A percentile compares a stretch with the other conserved stretches of the same genome.
phyloP scores from a whole-genome alignment of 2,797 vertebrate genomes.

The Manis pentadactyla region DNA sequence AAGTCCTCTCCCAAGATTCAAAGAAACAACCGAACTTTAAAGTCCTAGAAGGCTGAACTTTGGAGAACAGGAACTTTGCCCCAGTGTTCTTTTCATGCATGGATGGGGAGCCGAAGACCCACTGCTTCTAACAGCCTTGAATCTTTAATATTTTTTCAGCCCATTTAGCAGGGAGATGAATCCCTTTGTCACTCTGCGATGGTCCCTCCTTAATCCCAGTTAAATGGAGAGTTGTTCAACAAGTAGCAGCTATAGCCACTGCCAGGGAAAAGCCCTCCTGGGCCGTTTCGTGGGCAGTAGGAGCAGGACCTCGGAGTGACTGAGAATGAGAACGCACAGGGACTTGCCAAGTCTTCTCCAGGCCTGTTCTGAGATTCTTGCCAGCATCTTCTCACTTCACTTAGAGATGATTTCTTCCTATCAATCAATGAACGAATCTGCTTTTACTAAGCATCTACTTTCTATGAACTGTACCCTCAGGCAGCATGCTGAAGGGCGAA shows the following conservation, averaged over 20 bases:
- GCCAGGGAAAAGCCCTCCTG: neutral
- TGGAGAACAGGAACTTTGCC: neutral
- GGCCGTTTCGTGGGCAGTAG: neutral
- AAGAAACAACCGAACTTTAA: slow-evolving; percentile 25
- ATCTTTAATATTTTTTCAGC: neutral
- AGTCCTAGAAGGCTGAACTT: slow-evolving; percentile 4
- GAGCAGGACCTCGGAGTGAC: neutral
- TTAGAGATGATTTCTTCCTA: neutral
- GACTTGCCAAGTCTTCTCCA: neutral
- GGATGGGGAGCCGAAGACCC: neutral
- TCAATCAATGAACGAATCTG: neutral
- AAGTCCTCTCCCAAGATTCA: neutral
- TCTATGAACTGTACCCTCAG: neutral
- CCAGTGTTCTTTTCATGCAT: neutral
- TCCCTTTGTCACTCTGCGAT: neutral
- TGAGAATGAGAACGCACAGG: neutral
- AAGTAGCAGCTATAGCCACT: neutral
- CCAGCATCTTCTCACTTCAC: neutral
- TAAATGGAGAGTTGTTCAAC: neutral
- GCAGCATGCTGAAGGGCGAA: neutral
- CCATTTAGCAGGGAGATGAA: neutral
- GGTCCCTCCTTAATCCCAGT: neutral
- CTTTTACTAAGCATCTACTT: neutral
- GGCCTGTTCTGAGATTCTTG: neutral
- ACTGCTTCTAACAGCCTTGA: neutral